Conservation (phyloP, 2,888 invertebrate species). For the Camptogramma bilineatum region DNA sequence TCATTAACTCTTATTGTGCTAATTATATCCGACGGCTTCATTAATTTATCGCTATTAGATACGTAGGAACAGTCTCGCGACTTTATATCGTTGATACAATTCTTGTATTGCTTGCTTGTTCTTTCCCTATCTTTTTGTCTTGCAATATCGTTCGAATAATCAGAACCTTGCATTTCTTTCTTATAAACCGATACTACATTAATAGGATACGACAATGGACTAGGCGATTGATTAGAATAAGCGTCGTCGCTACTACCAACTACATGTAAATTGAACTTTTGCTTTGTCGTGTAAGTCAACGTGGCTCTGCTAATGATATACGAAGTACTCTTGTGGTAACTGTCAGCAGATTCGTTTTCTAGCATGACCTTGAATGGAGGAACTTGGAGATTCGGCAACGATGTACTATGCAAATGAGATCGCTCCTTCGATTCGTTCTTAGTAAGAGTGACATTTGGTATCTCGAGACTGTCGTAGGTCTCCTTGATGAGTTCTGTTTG, state of each 20-base stretch:
- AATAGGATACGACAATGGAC: slow-evolving; percentile 68
- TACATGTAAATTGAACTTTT: slow-evolving; percentile 75
- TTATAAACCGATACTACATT: slow-evolving; percentile 74
- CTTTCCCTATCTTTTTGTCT: slow-evolving; percentile 40
- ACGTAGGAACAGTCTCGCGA: slow-evolving; percentile 63
- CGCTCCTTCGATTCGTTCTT: slow-evolving; percentile 62
- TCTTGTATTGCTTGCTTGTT: slow-evolving; percentile 48
- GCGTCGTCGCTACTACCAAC: slow-evolving; percentile 61
- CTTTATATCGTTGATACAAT: slow-evolving; percentile 58
- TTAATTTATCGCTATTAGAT: slow-evolving; percentile 66
- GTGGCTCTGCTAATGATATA: slow-evolving; percentile 73
- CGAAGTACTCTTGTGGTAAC: slow-evolving; percentile 59
- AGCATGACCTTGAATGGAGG: slow-evolving; percentile 53
- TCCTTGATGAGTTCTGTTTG: slow-evolving; percentile 56
- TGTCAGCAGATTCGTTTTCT: slow-evolving; percentile 52
- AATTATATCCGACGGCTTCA: slow-evolving; percentile 80
- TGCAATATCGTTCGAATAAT: slow-evolving; percentile 25
- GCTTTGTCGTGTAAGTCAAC: slow-evolving; percentile 73
- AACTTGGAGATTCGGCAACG: slow-evolving; percentile 61
- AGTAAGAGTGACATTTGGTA: slow-evolving; percentile 76
- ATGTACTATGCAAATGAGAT: slow-evolving; percentile 53
- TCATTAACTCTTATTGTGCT: slow-evolving; percentile 72
- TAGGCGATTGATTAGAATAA: slow-evolving; percentile 56
- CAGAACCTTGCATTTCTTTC: slow-evolving; percentile 58
- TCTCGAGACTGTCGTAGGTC: slow-evolving; percentile 70